Evolutionary conservation across 2,797 vertebrate genomes (phyloP).

Genomic region (Potorous gilbertii): DNA sequence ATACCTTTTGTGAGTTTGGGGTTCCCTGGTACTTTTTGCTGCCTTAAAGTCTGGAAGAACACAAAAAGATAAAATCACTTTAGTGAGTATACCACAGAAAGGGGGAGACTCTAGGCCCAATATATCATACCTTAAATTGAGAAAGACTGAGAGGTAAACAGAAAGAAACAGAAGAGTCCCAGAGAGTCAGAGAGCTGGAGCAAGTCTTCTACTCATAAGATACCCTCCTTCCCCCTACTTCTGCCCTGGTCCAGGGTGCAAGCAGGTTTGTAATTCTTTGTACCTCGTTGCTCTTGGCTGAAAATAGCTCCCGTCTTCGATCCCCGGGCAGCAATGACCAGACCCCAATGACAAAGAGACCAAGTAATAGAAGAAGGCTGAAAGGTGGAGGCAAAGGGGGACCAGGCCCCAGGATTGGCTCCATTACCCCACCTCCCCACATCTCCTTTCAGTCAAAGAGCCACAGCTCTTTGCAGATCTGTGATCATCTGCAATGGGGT

Average conservation of each 20-base stretch:
- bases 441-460: conserved; percentile 35
- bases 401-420: conserved; percentile 21
- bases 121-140: conserved; percentile 18
- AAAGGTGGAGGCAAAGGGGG: conserved; percentile 17
- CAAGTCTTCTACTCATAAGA: background rate
- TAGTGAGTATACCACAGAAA: conserved; percentile 11
- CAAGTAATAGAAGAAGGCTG: conserved; percentile 58
- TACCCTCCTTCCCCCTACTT: background rate
- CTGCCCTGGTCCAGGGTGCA: background rate
- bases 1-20: conserved; percentile 62
- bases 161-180: background rate
- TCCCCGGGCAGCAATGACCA: conserved; percentile 43
- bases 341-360: conserved; percentile 39
- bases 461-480: too few relatives aligned
- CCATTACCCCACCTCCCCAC: conserved; percentile 66
- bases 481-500: conserved; percentile 47
- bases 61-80: conserved; percentile 60
- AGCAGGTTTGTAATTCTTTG: background rate
- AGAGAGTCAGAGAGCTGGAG: background rate
- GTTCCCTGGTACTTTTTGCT: conserved; percentile 46
- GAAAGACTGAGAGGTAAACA: background rate
- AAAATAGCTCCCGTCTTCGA: background rate
- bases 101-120: conserved; percentile 36
- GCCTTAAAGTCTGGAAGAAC: conserved; percentile 61
- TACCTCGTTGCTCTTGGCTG: conserved; percentile 62